These are phyloP conservation scores for Falco punctatus DNA, from an alignment of 2,113 vertebrate species.

Conservation along the genomic window DNA sequence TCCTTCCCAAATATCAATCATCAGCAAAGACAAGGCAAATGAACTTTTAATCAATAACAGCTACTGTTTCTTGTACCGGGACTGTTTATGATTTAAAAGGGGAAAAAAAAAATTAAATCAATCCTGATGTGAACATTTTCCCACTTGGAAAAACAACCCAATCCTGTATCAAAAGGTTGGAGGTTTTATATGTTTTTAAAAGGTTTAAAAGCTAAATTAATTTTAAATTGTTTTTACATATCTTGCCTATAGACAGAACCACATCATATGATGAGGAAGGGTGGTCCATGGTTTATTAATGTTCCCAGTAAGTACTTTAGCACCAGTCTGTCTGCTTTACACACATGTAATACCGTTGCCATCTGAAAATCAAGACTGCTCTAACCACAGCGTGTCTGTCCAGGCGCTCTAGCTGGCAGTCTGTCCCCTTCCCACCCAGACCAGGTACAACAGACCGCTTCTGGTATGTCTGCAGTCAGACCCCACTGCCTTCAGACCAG, in stretches of 20 bases:
- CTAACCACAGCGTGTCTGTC: slow-evolving; percentile 41
- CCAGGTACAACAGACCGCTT: slow-evolving; percentile 25
- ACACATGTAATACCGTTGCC: slow-evolving; percentile 4
- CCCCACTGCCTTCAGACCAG: not conserved
- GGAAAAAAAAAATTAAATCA: slow-evolving; percentile 70
- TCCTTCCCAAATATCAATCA: slow-evolving; percentile 75
- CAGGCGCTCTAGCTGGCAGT: not conserved
- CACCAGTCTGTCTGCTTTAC: slow-evolving; percentile 52
- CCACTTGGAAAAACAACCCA: slow-evolving; percentile 67
- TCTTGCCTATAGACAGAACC: slow-evolving; percentile 55
- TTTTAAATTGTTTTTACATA: slow-evolving; percentile 68
- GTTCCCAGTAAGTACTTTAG: slow-evolving; percentile 47
- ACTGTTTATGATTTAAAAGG: slow-evolving; percentile 81
- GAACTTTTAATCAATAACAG: slow-evolving; percentile 84
- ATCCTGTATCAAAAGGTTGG: slow-evolving; percentile 64
- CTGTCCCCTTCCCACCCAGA: not conserved
- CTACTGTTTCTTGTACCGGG: slow-evolving; percentile 80
- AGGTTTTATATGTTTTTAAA: slow-evolving; percentile 58
- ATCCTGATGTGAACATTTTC: slow-evolving; percentile 80
- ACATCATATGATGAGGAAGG: slow-evolving; percentile 24
- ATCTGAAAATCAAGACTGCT: slow-evolving; percentile 9
- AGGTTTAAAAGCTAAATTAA: slow-evolving; percentile 67
- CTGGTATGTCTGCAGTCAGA: not conserved
- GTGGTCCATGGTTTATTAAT: slow-evolving; percentile 27
- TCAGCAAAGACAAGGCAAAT: slow-evolving; percentile 75